These are phyloP conservation scores for Cichlasoma orientale DNA, from an alignment of 2,797 vertebrate genomes.

Conservation along the genomic window DNA sequence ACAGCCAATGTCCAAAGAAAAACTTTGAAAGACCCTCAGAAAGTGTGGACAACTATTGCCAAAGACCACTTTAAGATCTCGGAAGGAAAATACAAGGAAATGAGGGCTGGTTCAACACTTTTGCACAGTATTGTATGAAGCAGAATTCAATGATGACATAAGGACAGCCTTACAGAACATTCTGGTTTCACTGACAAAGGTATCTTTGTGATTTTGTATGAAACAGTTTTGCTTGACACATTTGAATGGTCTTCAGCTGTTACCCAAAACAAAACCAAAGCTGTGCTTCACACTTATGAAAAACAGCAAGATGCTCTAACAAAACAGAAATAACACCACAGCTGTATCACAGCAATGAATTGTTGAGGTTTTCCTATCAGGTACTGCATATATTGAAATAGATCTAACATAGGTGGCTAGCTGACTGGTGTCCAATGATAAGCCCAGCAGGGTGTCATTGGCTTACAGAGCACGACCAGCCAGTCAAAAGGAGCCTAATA, in stretches of 20 bases:
- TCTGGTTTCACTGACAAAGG: conserved; percentile 21
- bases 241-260: conserved; percentile 16
- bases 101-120: not conserved
- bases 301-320: conserved; percentile 1
- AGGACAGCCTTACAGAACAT: not conserved
- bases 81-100: not conserved
- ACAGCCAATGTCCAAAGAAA: no score
- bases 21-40: no score
- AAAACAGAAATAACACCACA: conserved; percentile 35
- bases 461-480: conserved; percentile 8
- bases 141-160: not conserved
- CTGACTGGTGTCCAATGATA: conserved; percentile 22
- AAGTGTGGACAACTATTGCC: no score
- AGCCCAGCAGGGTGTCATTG: conserved; percentile 15
- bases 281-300: conserved; percentile 12
- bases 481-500: conserved; percentile 25
- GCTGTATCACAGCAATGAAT: conserved; percentile 1
- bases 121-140: not conserved
- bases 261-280: conserved; percentile 35
- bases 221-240: conserved; percentile 17
- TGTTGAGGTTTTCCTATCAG: not conserved
- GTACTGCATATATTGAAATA: not conserved
- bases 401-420: conserved; percentile 1
- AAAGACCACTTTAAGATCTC: no score
- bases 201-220: conserved; percentile 19